Conservation (phyloP, 2,797 vertebrate genomes). For the Tympanoctomys barrerae region DNA sequence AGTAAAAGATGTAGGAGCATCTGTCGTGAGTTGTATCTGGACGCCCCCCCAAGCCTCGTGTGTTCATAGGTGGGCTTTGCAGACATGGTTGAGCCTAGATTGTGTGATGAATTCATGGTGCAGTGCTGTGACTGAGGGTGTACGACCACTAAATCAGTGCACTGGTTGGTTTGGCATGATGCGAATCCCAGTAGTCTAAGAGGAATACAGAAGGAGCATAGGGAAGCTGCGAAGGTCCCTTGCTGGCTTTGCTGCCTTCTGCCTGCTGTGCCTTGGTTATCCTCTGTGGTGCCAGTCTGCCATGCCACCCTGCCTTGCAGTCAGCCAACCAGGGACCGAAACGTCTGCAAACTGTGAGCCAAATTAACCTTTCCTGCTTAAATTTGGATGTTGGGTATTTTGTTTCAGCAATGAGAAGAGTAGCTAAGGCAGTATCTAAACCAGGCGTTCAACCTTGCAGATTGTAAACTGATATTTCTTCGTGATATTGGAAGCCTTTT, state of each 20-base stretch:
- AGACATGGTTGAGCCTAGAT: background rate
- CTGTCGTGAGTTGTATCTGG: background rate
- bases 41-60: background rate
- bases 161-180: background rate
- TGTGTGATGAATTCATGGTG: background rate
- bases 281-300: background rate
- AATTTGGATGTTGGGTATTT: background rate
- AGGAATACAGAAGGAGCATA: background rate
- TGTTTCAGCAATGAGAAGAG: background rate
- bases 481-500: conserved; percentile 24
- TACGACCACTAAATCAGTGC: background rate
- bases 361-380: background rate
- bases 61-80: background rate
- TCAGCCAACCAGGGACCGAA: background rate
- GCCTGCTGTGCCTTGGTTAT: background rate
- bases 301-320: background rate
- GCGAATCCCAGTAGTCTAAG: background rate
- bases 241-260: background rate
- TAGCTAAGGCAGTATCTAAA: conserved; percentile 3
- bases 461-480: conserved; percentile 18
- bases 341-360: background rate
- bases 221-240: background rate
- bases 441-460: background rate
- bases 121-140: background rate
- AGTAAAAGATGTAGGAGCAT: conserved; percentile 8